A percentile compares a stretch with the other conserved stretches of the same genome.
Conservation (phyloP, 2,888 invertebrate species). For the Sinhomidia bicolor region DNA sequence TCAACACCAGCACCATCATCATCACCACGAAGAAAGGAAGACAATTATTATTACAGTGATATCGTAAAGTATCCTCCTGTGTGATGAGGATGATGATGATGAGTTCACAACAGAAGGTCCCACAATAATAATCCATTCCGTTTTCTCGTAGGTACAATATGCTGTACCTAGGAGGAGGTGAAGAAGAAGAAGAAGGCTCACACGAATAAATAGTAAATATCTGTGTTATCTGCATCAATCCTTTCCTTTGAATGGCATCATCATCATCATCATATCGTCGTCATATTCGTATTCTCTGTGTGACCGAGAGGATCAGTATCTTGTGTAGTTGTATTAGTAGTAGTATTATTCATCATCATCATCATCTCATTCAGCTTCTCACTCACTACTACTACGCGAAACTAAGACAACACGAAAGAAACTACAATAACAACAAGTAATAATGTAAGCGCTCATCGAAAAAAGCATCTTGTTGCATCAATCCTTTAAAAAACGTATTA, state of each 20-base stretch:
- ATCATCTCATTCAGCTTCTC: neutral
- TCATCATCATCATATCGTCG: neutral
- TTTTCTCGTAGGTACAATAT: slow-evolving; percentile 15
- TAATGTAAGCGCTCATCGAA: no score
- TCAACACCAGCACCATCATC: neutral
- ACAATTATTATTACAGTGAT: slow-evolving; percentile 31
- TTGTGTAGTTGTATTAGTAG: neutral
- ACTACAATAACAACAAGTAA: no score
- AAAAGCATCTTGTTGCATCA: no score
- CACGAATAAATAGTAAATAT: slow-evolving; percentile 11
- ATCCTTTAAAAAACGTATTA: no score
- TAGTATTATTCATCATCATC: neutral
- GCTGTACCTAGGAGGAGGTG: neutral
- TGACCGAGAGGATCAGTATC: slow-evolving; percentile 5
- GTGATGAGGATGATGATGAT: slow-evolving; percentile 16
- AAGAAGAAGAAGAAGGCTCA: neutral
- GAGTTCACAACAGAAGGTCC: slow-evolving; percentile 31
- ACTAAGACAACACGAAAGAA: neutral
- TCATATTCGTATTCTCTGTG: slow-evolving; percentile 1
- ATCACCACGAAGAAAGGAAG: slow-evolving; percentile 14
- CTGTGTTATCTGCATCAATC: neutral
- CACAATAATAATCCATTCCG: neutral
- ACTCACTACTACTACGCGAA: neutral
- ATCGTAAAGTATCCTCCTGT: slow-evolving; percentile 32
- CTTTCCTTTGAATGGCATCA: slow-evolving; percentile 7